Conservation (phyloP, 2,797 vertebrate genomes). For the Chiloscyllium punctatum region DNA sequence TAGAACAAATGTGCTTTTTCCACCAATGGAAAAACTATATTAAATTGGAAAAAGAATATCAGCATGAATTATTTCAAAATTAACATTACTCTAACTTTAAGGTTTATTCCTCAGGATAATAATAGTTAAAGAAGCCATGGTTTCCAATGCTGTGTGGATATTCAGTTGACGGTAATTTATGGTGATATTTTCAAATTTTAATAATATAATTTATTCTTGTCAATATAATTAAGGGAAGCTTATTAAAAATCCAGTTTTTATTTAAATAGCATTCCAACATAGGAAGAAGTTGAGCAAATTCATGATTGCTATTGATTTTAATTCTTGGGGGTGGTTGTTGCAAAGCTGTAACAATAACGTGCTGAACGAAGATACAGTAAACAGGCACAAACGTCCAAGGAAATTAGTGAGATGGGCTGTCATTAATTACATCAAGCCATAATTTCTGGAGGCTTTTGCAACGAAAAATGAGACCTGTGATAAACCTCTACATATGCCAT, state of each 20-base stretch:
- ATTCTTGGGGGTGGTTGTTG: background rate
- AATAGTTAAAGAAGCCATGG: background rate
- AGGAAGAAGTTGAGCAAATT: background rate
- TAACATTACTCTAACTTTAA: background rate
- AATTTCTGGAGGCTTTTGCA: background rate
- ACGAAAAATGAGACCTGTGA: background rate
- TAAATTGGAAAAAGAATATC: background rate
- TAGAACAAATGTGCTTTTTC: background rate
- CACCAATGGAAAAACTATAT: background rate
- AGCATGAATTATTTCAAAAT: background rate
- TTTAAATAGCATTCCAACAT: background rate
- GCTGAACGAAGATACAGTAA: background rate
- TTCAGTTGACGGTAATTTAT: background rate
- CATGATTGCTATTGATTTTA: background rate
- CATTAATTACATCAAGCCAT: background rate
- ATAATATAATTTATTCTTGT: background rate
- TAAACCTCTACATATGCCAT: background rate
- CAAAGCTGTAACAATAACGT: background rate
- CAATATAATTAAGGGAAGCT: no score
- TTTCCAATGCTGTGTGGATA: background rate
- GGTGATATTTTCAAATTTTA: background rate
- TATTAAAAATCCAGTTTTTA: background rate
- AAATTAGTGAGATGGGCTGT: background rate
- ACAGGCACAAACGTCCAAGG: background rate
- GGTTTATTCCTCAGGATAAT: background rate